Base-by-base conservation (phyloP, 2,888 invertebrate species). In the Embidobia sp. region DNA sequence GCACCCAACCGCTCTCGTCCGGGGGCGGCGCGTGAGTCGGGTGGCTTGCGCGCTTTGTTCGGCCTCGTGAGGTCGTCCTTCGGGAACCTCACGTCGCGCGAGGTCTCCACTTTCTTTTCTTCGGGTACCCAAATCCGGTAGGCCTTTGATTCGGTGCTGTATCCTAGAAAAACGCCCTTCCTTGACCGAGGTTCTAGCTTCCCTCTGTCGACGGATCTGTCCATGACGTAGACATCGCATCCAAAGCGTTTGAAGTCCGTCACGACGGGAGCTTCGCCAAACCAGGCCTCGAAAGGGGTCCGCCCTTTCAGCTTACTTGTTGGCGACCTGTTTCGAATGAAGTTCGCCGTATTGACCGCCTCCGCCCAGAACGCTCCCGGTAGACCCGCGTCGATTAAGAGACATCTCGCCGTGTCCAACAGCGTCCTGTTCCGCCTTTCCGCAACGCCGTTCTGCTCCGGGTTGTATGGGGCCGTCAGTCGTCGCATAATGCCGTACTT, bases 371-470 rank as follows among this genome's bases (percentile, higher is more conserved):
- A 55, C 1, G 44, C 48, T 1, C 29, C 27, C 11, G 59, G 49
- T 13, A 69, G 15, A 16, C 31, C 40, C 8, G 69, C 48, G 2
- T 69, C 64, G 0, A 37, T 8, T 1, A 78, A 22, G 6, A 64
- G 18, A 49, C 70, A 78, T 22, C 77, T 51, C 0, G 78, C 69
- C 44, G 63, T 78, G 10, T 85, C 78, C 8, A 74, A 4, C 18
- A 78, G 44, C 16, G 77, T 78, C n/a, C 78, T 19, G 31, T 78
- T 78, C 31, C 82, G 81, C 7, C 85, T 48, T 72, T 88, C 86
- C 3, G 86, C 82, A 1, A 77, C 48, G 1, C 84, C 87, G 77
- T 86, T 87, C 40, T 83, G 83, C 63, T 85, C 78, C 1, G 84
- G 84, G 4, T 80, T 84, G 26, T 84, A 72, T 0, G 85, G 77